Conservation (phyloP, 2,888 invertebrate genomes). For the Cephalotes varians region DNA sequence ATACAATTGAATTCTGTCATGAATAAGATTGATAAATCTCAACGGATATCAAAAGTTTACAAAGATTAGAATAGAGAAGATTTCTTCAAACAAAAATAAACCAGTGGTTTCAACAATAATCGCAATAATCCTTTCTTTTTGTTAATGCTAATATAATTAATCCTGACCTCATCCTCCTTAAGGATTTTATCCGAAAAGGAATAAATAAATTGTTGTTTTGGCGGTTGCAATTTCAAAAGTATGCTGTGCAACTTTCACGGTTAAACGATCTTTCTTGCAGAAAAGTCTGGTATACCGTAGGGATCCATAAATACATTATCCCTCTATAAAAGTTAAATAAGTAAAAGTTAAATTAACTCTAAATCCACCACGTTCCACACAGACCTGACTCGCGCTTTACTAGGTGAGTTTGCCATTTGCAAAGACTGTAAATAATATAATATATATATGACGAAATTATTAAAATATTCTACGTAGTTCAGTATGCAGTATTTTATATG, state of each 20-base stretch:
- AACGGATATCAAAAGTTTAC: neutral
- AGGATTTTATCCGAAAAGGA: slow-evolving; percentile 11
- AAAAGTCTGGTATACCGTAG: slow-evolving; percentile 41
- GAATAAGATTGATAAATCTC: neutral
- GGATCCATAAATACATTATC: slow-evolving; percentile 68
- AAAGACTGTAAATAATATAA: slow-evolving; percentile 53
- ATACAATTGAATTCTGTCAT: neutral
- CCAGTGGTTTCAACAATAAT: neutral
- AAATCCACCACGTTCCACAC: slow-evolving; percentile 61
- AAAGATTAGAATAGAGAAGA: slow-evolving; percentile 11
- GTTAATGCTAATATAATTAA: slow-evolving; percentile 12
- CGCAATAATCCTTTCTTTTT: neutral
- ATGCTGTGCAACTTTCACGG: slow-evolving; percentile 45
- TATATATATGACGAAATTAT: slow-evolving; percentile 40
- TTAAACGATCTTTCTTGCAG: slow-evolving; percentile 34
- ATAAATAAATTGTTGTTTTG: slow-evolving; percentile 26
- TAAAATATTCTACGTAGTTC: neutral
- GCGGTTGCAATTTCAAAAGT: slow-evolving; percentile 39
- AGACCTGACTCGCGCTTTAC: slow-evolving; percentile 56
- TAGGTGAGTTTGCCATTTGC: slow-evolving; percentile 32
- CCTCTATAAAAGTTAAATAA: slow-evolving; percentile 70
- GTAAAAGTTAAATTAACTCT: slow-evolving; percentile 74
- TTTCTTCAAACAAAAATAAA: neutral
- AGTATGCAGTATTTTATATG: neutral
- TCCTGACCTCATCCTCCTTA: neutral